phyloP scores from a whole-genome alignment of 2,113 vertebrate species.

The Heptranchias perlo region DNA sequence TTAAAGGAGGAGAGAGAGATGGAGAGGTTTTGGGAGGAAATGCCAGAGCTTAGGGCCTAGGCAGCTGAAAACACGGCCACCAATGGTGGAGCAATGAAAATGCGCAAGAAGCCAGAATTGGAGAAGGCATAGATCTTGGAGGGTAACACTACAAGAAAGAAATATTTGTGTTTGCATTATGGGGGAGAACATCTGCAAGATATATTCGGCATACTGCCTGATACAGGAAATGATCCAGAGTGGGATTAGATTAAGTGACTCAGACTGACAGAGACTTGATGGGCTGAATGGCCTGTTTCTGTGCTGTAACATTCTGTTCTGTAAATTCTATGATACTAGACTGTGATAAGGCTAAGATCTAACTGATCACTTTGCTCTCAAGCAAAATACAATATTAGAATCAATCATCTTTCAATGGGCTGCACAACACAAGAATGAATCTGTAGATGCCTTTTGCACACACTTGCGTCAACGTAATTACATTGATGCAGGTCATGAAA shows the following conservation, averaged over 20 bases:
- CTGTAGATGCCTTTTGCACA: background rate
- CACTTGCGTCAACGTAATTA: no score
- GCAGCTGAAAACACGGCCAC: no score
- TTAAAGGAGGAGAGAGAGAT: no score
- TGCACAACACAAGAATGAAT: background rate
- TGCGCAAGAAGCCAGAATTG: no score
- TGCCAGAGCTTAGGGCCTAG: no score
- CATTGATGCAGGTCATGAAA: background rate
- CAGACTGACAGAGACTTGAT: background rate
- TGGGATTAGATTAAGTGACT: background rate
- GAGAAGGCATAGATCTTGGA: no score
- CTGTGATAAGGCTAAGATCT: background rate
- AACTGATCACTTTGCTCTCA: background rate
- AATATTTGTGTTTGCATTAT: background rate
- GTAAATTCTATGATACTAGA: background rate
- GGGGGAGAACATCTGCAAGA: no score
- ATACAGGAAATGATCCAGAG: background rate
- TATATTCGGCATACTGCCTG: background rate
- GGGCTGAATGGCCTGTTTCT: background rate
- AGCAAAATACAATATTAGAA: background rate
- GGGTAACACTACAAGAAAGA: background rate
- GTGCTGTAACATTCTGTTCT: background rate
- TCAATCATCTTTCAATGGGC: background rate
- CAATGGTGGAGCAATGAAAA: no score
- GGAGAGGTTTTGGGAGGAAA: no score